Percentiles rank a stretch among this genome's conserved stretches.
Conservation (phyloP, 2,113 vertebrate species). For the Chloropsis cyanopogon region DNA sequence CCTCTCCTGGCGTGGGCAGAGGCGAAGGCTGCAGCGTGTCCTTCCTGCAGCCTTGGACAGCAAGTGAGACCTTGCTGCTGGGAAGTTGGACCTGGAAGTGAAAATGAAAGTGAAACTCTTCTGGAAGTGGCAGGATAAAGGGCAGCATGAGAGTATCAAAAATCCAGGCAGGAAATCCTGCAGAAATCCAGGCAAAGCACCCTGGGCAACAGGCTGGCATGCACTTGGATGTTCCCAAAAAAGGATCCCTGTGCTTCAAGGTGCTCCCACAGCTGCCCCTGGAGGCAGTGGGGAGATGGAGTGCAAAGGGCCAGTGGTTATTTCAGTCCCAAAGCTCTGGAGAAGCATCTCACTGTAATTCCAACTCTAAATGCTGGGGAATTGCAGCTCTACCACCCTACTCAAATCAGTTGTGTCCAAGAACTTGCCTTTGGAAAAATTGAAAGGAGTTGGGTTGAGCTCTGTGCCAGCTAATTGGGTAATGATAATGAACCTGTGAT, state of each 20-base stretch:
- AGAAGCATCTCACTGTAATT: background rate
- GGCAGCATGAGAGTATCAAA: background rate
- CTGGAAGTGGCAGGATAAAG: background rate
- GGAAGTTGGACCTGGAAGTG: background rate
- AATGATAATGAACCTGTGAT: background rate
- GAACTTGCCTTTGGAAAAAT: background rate
- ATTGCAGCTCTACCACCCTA: background rate
- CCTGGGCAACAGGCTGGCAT: background rate
- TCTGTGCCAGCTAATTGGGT: background rate
- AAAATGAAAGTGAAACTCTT: conserved; percentile 5
- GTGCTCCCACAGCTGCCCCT: background rate
- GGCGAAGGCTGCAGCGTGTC: background rate
- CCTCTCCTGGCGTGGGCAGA: fast-evolving
- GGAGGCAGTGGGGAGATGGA: background rate
- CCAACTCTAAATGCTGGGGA: background rate
- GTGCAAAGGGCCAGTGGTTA: background rate
- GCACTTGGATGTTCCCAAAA: background rate
- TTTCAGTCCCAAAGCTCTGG: fast-evolving
- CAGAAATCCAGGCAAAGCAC: background rate
- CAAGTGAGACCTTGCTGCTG: background rate
- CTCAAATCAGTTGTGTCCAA: background rate
- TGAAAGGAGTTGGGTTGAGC: background rate
- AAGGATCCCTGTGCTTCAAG: background rate
- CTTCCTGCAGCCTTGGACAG: background rate
- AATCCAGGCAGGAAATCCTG: background rate